These are phyloP conservation scores for Diabrotica undecimpunctata DNA, from an alignment of 1,140 invertebrate genomes.

Conservation along the genomic window DNA sequence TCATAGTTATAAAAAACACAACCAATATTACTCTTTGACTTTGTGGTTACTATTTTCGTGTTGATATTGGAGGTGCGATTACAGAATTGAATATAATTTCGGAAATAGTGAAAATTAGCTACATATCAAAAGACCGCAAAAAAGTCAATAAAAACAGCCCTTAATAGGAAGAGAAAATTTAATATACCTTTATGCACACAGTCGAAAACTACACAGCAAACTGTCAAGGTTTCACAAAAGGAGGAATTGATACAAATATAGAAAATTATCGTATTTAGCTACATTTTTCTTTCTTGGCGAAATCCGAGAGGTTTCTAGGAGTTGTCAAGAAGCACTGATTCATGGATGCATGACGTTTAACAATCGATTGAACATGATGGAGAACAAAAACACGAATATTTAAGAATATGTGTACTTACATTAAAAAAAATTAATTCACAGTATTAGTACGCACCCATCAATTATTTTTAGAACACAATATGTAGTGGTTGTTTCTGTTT, in stretches of 20 bases:
- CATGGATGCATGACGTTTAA: neutral
- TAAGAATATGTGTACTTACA: neutral
- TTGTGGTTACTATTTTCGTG: too few relatives aligned
- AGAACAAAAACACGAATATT: neutral
- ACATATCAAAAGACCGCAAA: neutral
- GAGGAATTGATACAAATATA: neutral
- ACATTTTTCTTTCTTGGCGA: neutral
- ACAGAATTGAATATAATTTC: too few relatives aligned
- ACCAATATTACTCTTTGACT: too few relatives aligned
- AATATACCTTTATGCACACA: too few relatives aligned
- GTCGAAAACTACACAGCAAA: too few relatives aligned
- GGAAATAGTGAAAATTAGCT: too few relatives aligned
- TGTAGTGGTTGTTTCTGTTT: neutral
- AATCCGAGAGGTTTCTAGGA: neutral
- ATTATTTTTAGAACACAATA: neutral
- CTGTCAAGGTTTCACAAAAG: too few relatives aligned
- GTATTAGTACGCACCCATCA: slow-evolving; percentile 1
- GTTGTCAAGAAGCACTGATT: neutral
- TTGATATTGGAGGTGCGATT: too few relatives aligned
- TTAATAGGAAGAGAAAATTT: neutral
- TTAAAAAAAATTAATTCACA: neutral
- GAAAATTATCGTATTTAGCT: neutral
- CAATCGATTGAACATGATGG: neutral
- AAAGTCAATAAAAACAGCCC: neutral
- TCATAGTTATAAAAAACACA: too few relatives aligned